Conservation (phyloP, 2,797 vertebrate genomes). For the Kryptopterus vitreolus region DNA sequence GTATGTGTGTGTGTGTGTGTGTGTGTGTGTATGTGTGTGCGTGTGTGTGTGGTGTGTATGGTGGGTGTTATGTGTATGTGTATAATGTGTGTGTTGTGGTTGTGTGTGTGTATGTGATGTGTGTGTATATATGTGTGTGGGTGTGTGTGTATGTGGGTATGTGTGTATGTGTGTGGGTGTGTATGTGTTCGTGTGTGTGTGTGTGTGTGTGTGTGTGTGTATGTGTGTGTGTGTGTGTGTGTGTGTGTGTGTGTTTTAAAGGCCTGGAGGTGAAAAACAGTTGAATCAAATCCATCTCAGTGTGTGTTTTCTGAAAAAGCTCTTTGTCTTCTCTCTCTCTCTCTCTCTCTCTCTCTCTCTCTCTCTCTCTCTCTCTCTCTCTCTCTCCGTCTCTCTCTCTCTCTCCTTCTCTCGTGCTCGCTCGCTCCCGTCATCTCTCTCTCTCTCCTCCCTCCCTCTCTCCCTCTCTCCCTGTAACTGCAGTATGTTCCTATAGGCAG, state of each 20-base stretch:
- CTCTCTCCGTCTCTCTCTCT: neutral
- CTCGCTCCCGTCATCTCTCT: neutral
- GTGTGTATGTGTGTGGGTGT: neutral
- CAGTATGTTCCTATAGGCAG: constrained; percentile 45
- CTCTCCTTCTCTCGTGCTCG: too few relatives aligned
- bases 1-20: too few relatives aligned
- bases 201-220: too few relatives aligned
- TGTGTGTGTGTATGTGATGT: too few relatives aligned
- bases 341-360: neutral
- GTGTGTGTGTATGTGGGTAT: neutral
- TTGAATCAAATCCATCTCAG: constrained; percentile 11
- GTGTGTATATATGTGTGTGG: too few relatives aligned
- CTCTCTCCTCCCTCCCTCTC: neutral
- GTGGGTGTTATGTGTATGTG: too few relatives aligned
- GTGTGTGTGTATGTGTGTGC: too few relatives aligned
- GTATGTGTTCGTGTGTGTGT: too few relatives aligned
- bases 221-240: too few relatives aligned
- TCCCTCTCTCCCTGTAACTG: neutral
- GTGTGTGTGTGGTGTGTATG: too few relatives aligned
- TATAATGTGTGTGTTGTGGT: neutral
- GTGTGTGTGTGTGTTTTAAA: neutral
- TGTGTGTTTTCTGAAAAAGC: constrained; percentile 27
- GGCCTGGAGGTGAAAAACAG: neutral
- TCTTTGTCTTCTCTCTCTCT: constrained; percentile 38
- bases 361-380: neutral